A percentile compares a stretch with the other conserved stretches of the same genome.
phyloP scores from a whole-genome alignment of 92 coral and sea anemone genomes.

The Paragorgia papillata region DNA sequence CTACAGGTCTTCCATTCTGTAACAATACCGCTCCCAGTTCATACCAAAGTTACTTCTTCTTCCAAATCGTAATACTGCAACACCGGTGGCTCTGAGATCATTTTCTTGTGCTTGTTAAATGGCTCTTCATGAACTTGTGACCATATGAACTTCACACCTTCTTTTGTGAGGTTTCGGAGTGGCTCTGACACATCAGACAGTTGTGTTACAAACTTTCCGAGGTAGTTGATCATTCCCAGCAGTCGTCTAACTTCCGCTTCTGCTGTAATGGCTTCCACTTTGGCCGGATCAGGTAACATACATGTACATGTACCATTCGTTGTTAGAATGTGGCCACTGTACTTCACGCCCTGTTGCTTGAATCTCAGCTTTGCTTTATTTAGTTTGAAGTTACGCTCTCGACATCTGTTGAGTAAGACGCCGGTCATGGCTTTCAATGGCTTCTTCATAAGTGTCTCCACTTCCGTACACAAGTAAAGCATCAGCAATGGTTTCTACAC shows the following conservation, averaged over 20 bases:
- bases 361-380: conserved; percentile 49
- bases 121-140: not conserved
- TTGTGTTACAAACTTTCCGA: conserved; percentile 28
- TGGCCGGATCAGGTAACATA: conserved; percentile 54
- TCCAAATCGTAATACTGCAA: conserved; percentile 34
- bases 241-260: conserved; percentile 15
- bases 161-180: conserved; percentile 23
- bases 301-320: too few relatives aligned
- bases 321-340: conserved; percentile 49
- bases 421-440: not conserved
- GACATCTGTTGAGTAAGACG: not conserved
- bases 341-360: conserved; percentile 46
- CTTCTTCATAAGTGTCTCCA: conserved; percentile 15
- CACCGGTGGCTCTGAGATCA: conserved; percentile 35
- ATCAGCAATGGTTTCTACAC: conserved; percentile 1
- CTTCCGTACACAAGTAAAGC: conserved; percentile 15
- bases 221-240: conserved; percentile 41
- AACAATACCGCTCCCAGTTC: conserved; percentile 45
- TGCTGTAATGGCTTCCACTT: conserved; percentile 29
- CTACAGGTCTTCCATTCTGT: conserved; percentile 58
- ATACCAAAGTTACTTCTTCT: conserved; percentile 22
- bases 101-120: conserved; percentile 13
- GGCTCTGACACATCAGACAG: conserved; percentile 43
- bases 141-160: conserved; percentile 17
- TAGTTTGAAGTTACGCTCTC: conserved; percentile 56